Base-by-base conservation (phyloP, 2,888 invertebrate genomes). In the Copidosoma aretas region DNA sequence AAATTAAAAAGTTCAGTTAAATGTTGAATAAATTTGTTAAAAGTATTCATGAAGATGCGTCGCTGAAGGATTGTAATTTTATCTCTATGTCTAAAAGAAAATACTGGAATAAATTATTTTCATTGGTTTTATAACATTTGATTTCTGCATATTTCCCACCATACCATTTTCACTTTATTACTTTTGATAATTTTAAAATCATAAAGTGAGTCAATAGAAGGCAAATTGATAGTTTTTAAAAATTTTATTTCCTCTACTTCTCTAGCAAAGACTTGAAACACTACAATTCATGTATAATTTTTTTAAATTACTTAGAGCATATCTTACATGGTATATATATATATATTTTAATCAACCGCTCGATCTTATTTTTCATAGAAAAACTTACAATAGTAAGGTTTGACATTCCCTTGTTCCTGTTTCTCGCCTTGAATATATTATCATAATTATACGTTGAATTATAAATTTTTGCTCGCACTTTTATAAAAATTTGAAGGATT, bases 211-310 rank as follows among this genome's bases (percentile, higher is more conserved):
- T 8, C 3, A 32, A 32, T 15, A 46, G 2, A 58, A 52, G 14
- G 22, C 32, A 46, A 32, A 70, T 69, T 70, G 72, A 71, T 59
- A 73, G 75, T 76, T 81, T 79, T 77, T 71, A 76, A 69, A 70
- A 66, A 43, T 63, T 82, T 82, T 80, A 76, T 78, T 79, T 79
- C 77, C 75, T 78, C 82, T 82, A 82, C 80, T 79, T 77, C 75
- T 77, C 79, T 79, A 81, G 73, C 80, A 79, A 81, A 79, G 79
- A 79, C 77, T 79, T 79, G 78, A 79, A 75, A 80, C 77, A 79
- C 82, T 82, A 83, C 81, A 80, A 77, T 82, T 79, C 77, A 74
- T 77, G 71, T 80, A 80, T 78, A 75, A 77, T 79, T 80, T 72
- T 46, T 68, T 62, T 78, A 78, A 78, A 77, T 79, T 77, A 79